Base-by-base conservation (phyloP, 2,888 invertebrate species). In the Strigamia crassipes region DNA sequence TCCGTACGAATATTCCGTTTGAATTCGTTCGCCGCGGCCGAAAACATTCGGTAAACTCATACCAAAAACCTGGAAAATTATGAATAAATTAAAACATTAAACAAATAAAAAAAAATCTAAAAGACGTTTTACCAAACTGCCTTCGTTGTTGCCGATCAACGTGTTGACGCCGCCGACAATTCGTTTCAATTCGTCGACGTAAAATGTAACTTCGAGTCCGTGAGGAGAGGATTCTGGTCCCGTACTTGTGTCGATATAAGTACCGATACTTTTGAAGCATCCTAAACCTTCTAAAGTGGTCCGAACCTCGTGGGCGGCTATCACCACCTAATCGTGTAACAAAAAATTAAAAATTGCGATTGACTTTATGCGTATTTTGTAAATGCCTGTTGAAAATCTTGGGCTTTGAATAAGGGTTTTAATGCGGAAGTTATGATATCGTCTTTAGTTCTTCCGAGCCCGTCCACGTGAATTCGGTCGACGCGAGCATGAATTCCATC, bases 131-230 rank as follows among this genome's bases (percentile, higher is more conserved):
- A 93, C 91, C 41, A 97, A 87, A 27, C 94, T 94, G 0, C 96
- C 97, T 87, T 97, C 96, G 87, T 97, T 96, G 87, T 96, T 95
- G 15, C 96, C 96, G 83, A 97, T 93, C 84, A 94, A 92, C 0
- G 96, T 96, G 86, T 93, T 94, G 51, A 96, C 91, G 0, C 94
- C 94, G 21, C 96, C 97, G 81, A 93, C 92, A 27, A 96, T 87
- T n/a, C 94, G 90, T 18, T 93, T 92, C 84, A 93, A 87, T 88
- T 99, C 98, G 82, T 91, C 91, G 61, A 97, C 97, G 84, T 92
- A 92, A 86, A 96, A 96, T 23, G 95, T 95, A 51, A 97, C 93
- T 90, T 96, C 94, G 81, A 94, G 91, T 13, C 95, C 96, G 87
- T 94, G 92, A 0, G 93, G 92, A 15, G 82, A 34, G 5, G 78